phyloP scores from a whole-genome alignment of 2,113 vertebrate species.

The Gambusia affinis region DNA sequence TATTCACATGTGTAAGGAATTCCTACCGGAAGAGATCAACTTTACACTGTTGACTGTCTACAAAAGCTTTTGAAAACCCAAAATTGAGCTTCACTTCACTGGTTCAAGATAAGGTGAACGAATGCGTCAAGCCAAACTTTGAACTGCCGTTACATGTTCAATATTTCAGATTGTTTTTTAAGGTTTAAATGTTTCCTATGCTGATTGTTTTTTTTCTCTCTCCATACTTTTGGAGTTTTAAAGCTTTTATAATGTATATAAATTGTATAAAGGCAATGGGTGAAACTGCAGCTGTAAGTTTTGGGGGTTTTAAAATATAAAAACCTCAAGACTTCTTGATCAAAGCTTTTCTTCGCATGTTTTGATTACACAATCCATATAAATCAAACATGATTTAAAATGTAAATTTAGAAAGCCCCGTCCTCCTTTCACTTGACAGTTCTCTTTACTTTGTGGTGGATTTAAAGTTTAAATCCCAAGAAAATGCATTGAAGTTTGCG shows the following conservation, averaged over 20 bases:
- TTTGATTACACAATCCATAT: no score
- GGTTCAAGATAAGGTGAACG: not conserved
- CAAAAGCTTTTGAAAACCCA: not conserved
- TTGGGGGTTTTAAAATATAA: no score
- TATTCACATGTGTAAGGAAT: not conserved
- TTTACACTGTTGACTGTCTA: slow-evolving; percentile 4
- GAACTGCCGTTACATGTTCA: not conserved
- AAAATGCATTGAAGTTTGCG: not conserved
- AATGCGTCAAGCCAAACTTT: not conserved
- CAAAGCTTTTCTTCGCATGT: no score
- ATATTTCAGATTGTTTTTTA: not conserved
- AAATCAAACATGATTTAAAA: no score
- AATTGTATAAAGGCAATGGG: not conserved
- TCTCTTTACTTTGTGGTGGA: not conserved
- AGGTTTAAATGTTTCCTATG: not conserved
- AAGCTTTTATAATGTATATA: not conserved
- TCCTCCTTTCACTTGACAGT: not conserved
- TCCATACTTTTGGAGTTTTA: not conserved
- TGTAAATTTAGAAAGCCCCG: no score
- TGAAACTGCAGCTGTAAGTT: no score
- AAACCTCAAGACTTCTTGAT: no score
- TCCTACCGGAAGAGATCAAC: not conserved
- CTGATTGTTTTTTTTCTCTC: not conserved
- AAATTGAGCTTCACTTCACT: not conserved
- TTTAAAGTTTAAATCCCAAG: not conserved